Evolutionary conservation across 2,888 invertebrate species (phyloP).

Genomic region (Lapara coniferarum): DNA sequence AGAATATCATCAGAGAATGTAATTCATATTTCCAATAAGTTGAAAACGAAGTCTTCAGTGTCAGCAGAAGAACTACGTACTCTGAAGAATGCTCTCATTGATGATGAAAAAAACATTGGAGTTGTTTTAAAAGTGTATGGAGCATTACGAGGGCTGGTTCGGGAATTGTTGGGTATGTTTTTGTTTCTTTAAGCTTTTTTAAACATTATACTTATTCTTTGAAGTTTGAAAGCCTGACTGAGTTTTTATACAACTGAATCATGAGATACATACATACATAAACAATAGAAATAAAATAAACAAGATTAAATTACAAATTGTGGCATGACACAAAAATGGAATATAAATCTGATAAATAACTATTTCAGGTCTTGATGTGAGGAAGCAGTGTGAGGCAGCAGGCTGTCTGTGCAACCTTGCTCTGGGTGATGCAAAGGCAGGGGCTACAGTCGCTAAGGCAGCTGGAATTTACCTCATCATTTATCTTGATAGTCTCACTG

Average conservation of each 20-base stretch:
- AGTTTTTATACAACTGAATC: too few relatives aligned
- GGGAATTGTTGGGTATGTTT: conserved; percentile 77
- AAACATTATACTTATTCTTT: not conserved
- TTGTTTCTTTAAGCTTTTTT: not conserved
- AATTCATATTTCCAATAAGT: conserved; percentile 53
- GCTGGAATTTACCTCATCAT: conserved; percentile 77
- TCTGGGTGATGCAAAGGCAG: conserved; percentile 71
- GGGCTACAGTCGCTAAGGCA: conserved; percentile 68
- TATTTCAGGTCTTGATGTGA: conserved; percentile 69
- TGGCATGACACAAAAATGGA: too few relatives aligned
- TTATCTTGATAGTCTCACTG: conserved; percentile 53
- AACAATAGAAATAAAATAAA: too few relatives aligned
- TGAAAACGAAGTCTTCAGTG: conserved; percentile 63
- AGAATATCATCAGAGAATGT: conserved; percentile 52
- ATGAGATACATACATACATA: too few relatives aligned
- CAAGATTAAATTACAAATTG: too few relatives aligned
- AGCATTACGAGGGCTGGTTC: conserved; percentile 74
- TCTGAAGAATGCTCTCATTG: conserved; percentile 67
- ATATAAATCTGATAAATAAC: not conserved
- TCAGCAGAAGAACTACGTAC: conserved; percentile 53
- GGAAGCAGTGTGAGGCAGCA: conserved; percentile 76
- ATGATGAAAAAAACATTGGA: conserved; percentile 58
- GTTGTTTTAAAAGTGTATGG: conserved; percentile 63
- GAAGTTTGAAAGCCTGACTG: too few relatives aligned
- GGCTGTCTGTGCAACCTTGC: conserved; percentile 84